phyloP scores from a whole-genome alignment of 2,113 vertebrate species.

The Mirounga angustirostris region DNA sequence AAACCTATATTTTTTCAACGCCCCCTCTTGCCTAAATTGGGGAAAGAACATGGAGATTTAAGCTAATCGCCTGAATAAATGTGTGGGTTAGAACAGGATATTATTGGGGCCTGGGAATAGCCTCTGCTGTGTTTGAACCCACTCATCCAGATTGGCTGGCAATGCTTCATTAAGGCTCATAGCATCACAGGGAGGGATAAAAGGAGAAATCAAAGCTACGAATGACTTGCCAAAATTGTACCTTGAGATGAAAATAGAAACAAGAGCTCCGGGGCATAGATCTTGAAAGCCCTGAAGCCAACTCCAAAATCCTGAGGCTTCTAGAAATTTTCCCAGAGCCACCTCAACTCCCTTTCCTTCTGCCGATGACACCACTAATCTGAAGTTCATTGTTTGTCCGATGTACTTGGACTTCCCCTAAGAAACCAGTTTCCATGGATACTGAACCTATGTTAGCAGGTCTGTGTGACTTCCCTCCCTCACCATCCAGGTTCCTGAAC shows the following conservation, averaged over 20 bases:
- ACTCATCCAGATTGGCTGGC: background rate
- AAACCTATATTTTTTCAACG: background rate
- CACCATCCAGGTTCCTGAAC: background rate
- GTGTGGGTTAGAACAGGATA: background rate
- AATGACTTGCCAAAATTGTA: slow-evolving; percentile 31
- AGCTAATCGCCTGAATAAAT: background rate
- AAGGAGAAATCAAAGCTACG: slow-evolving; percentile 16
- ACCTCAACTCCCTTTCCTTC: background rate
- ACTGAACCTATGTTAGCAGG: background rate
- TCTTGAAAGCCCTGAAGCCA: background rate
- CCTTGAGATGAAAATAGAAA: slow-evolving; percentile 60
- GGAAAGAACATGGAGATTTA: background rate
- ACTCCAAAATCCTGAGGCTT: slow-evolving; percentile 25
- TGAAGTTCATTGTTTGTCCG: background rate
- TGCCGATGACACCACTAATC: background rate
- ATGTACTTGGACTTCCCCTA: background rate
- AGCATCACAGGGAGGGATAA: background rate
- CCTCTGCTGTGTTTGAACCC: background rate
- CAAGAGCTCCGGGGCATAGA: background rate
- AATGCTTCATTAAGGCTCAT: background rate
- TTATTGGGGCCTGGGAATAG: background rate
- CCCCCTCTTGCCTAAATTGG: background rate
- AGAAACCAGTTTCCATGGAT: background rate
- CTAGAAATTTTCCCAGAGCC: background rate
- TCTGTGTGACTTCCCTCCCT: background rate